Conservation (phyloP, 2,797 vertebrate species). For the Syndactyla subalaris region DNA sequence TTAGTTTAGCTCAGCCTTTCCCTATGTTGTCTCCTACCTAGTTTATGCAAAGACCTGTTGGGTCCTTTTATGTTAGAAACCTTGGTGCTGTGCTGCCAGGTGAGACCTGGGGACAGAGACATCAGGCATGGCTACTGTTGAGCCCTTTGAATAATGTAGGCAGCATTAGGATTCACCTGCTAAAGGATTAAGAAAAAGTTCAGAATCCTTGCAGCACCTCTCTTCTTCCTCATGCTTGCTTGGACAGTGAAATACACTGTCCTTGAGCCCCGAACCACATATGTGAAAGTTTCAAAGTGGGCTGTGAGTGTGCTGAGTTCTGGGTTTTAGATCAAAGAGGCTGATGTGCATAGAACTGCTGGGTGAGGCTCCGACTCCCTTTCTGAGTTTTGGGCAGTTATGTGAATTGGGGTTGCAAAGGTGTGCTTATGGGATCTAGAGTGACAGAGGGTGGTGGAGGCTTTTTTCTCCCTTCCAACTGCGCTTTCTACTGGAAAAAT, state of each 20-base stretch:
- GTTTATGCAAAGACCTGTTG: neutral
- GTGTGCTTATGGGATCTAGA: neutral
- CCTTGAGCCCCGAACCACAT: neutral
- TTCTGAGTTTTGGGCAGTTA: neutral
- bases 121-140: neutral
- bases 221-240: neutral
- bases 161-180: neutral
- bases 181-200: neutral
- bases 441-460: neutral
- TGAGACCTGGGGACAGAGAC: neutral
- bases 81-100: neutral
- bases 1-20: neutral
- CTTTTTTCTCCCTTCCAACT: neutral
- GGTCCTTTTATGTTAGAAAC: neutral
- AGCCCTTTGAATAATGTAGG: neutral
- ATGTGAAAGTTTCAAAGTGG: neutral
- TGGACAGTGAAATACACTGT: neutral
- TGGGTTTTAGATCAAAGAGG: neutral
- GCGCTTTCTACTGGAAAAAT: neutral
- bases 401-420: neutral
- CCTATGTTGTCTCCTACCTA: neutral
- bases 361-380: neutral
- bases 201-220: neutral
- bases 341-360: neutral
- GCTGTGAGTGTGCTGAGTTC: neutral